A percentile compares a stretch with the other conserved stretches of the same genome.
These are phyloP conservation scores for Rhipidura dahli DNA, from an alignment of 2,113 vertebrate species.

Conservation along the genomic window DNA sequence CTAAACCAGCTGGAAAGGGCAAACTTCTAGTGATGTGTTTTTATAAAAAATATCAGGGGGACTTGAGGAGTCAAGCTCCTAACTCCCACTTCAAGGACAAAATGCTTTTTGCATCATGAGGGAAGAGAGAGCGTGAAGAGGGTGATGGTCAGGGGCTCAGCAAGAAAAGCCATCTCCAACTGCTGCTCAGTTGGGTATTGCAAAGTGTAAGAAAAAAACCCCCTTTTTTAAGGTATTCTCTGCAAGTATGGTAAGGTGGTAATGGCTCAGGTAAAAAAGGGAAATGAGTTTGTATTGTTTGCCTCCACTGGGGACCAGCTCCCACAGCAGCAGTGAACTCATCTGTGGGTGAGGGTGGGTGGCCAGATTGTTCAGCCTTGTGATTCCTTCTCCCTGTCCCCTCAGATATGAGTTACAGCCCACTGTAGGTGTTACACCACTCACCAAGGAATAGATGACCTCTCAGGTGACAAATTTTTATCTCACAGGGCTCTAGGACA, in stretches of 20 bases:
- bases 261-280: neutral
- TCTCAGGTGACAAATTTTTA: neutral
- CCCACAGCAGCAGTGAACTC: neutral
- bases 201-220: neutral
- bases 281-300: neutral
- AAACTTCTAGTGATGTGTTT: neutral
- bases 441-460: neutral
- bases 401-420: neutral
- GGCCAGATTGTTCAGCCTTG: neutral
- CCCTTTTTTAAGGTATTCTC: neutral
- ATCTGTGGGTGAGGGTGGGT: neutral
- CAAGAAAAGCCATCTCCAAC: neutral
- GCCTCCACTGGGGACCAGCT: neutral
- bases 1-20: neutral
- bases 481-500: neutral
- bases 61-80: neutral
- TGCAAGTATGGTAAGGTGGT: neutral
- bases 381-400: neutral
- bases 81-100: neutral
- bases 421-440: rapidly evolving
- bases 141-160: neutral
- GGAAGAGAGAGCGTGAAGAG: neutral
- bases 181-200: neutral
- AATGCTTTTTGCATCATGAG: neutral
- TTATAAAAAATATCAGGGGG: neutral